Conservation (phyloP, 2,113 vertebrate species). For the Maccullochella peelii region DNA sequence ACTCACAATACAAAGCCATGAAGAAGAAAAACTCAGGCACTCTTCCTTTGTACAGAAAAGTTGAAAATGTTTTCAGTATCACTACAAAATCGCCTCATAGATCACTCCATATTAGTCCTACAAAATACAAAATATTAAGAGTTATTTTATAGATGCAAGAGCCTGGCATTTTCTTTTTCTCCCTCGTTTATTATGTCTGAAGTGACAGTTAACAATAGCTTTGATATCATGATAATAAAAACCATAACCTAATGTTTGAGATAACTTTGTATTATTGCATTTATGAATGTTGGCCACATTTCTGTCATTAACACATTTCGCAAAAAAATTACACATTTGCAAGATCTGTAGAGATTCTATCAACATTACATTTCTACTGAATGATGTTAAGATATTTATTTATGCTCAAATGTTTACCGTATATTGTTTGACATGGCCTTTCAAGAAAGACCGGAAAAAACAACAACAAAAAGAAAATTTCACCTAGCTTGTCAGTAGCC, state of each 20-base stretch:
- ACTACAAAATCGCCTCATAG: neutral
- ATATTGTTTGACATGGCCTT: neutral
- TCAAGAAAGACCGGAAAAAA: neutral
- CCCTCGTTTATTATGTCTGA: neutral
- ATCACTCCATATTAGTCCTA: neutral
- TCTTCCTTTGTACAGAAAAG: neutral
- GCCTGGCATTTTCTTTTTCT: neutral
- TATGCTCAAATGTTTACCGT: neutral
- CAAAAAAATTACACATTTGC: neutral
- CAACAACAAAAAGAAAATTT: neutral
- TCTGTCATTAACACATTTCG: neutral
- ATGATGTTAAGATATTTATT: neutral
- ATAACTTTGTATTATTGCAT: neutral
- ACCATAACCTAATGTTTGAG: neutral
- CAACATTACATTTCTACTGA: neutral
- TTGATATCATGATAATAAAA: neutral
- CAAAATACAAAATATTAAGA: neutral
- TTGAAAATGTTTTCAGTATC: neutral
- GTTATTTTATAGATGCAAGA: neutral
- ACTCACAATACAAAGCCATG: neutral
- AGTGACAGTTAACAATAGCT: too few relatives aligned
- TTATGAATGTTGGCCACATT: neutral
- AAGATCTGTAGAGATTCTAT: neutral
- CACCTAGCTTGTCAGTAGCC: neutral
- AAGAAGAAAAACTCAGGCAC: neutral